A percentile compares a stretch with the other conserved stretches of the same genome.
These are phyloP conservation scores for Toxotes lorentzi DNA, from an alignment of 2,797 vertebrate species.

Conservation along the genomic window DNA sequence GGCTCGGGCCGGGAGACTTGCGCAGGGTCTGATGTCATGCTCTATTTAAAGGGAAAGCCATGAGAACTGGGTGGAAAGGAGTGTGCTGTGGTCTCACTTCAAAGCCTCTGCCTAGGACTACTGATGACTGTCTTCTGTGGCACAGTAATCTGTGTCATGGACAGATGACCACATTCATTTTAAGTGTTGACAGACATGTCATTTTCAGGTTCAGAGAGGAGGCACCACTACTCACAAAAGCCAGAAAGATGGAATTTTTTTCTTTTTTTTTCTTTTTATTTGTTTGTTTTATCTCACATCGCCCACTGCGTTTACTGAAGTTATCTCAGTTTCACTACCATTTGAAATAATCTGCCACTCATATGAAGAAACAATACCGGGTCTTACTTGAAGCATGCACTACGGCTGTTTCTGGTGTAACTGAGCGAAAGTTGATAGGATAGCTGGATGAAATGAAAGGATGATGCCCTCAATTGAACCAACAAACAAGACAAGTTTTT, in stretches of 20 bases:
- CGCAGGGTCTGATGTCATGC: constrained; percentile 81
- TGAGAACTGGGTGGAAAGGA: constrained; percentile 77
- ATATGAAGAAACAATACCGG: constrained; percentile 14
- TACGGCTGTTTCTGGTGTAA: constrained; percentile 32
- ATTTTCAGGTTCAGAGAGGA: constrained; percentile 71
- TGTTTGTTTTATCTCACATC: constrained; percentile 26
- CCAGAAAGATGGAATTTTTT: constrained; percentile 5
- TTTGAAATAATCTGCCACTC: constrained; percentile 38
- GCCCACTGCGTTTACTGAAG: not conserved
- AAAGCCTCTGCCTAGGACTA: constrained; percentile 70
- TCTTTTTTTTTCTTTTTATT: too few species aligned
- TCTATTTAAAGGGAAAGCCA: constrained; percentile 84
- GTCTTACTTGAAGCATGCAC: constrained; percentile 39
- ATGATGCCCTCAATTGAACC: constrained; percentile 61
- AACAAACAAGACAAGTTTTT: constrained; percentile 60
- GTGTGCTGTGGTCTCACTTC: constrained; percentile 69
- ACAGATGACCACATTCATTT: constrained; percentile 80
- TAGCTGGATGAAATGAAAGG: constrained; percentile 50
- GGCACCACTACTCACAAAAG: constrained; percentile 44
- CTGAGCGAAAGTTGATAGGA: constrained; percentile 41
- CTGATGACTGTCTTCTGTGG: constrained; percentile 72
- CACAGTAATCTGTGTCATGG: constrained; percentile 77
- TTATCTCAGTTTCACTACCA: constrained; percentile 34
- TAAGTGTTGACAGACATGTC: constrained; percentile 73
- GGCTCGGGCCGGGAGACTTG: constrained; percentile 75